Evolutionary conservation across 1,140 invertebrate genomes (phyloP), one percentile per base, ranked within the genome.

Genomic region (Drosophila orena): DNA sequence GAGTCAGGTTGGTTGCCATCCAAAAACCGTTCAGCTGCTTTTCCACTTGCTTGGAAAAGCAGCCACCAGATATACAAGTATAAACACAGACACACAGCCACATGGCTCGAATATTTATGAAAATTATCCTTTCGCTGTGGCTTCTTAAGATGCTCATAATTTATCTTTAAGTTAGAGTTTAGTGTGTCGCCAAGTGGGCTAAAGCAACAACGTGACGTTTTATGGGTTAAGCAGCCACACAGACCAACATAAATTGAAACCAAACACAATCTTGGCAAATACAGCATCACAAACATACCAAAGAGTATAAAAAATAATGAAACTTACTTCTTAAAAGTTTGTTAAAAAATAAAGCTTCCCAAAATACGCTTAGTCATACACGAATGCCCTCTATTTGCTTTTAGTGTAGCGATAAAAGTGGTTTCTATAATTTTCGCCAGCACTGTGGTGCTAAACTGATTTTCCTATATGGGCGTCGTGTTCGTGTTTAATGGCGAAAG

Each of bases 101-200:
- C 47, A 58, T 59, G 86, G 68, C 83, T 89, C 72, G 79, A 77
- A 89, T 89, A 89, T 89, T 89, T 89, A 89, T 89, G 84, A 89
- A 89, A 89, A 89, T 89, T 89, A 89, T 89, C 84, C 84, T 89
- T 89, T 80, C 79, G 84, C 84, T 89, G 84, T 84, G 84, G 84
- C 84, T 89, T 89, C 89, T 89, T 89, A 89, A 89, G 84, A 89
- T 84, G 84, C 84, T 89, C 84, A 89, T 89, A 89, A 89, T 89
- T 89, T 89, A 89, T 89, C 89, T 89, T 89, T 89, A 89, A 89
- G 79, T 81, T 86, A 17, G 76, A 86, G 81, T 86, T 85, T 86
- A 81, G 81, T 77, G 57, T 86, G 81, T 86, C 81, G 81, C 81
- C 68, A 89, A 79, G 65, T 64, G 70, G 65, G 49, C 60, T 55